phyloP scores from a whole-genome alignment of 2,888 invertebrate species.

The Cephonodes hylas region DNA sequence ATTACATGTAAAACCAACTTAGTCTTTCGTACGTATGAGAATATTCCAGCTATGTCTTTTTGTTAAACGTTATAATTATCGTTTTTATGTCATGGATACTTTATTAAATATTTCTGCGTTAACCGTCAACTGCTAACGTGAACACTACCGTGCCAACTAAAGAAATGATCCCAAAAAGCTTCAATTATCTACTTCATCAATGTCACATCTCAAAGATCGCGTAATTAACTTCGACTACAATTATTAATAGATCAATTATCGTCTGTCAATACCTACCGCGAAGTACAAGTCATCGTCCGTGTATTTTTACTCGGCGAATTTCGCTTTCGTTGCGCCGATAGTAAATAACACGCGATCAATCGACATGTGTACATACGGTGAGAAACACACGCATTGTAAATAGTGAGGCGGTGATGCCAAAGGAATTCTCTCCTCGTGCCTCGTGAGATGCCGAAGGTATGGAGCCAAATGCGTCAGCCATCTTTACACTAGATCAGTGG shows the following conservation, averaged over 20 bases:
- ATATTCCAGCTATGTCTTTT: too few relatives aligned
- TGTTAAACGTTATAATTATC: too few relatives aligned
- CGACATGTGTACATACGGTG: neutral
- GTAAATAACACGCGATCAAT: neutral
- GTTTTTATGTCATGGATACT: too few relatives aligned
- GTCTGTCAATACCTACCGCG: neutral
- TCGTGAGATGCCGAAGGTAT: neutral
- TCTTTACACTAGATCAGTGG: neutral
- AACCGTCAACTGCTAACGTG: too few relatives aligned
- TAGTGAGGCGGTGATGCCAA: neutral
- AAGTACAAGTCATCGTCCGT: neutral
- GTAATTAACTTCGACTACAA: neutral
- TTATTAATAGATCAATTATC: too few relatives aligned
- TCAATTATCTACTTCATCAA: too few relatives aligned
- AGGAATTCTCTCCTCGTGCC: neutral
- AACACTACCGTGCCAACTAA: too few relatives aligned
- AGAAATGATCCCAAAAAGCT: too few relatives aligned
- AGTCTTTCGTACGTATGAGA: too few relatives aligned
- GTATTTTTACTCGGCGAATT: neutral
- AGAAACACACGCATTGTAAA: neutral
- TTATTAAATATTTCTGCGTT: too few relatives aligned
- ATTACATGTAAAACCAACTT: too few relatives aligned
- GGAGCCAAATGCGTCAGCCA: neutral
- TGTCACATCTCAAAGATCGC: too few relatives aligned
- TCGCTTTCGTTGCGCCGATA: neutral